A percentile compares a stretch with the other conserved stretches of the same genome.
Evolutionary conservation across 2,888 invertebrate species (phyloP).

Genomic region (Chrysotoxum bicinctum): DNA sequence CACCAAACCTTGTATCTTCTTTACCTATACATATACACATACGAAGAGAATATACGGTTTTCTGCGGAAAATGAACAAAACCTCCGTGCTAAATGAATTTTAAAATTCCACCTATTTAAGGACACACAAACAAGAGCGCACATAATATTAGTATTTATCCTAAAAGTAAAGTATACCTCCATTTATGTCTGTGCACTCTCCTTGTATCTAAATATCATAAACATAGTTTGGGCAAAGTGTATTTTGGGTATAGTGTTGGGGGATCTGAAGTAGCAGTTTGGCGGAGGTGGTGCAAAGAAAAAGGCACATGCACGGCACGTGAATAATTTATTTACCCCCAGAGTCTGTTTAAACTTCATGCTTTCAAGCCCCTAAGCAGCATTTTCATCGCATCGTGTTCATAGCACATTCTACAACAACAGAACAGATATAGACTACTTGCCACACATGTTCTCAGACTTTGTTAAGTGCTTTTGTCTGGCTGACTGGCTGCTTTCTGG

Average conservation of each 20-base stretch:
- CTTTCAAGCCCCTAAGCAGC: conserved; percentile 36
- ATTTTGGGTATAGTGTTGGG: neutral
- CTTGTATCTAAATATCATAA: neutral
- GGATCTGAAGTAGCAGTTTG: conserved; percentile 23
- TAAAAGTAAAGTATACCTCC: conserved; percentile 17
- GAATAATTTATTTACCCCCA: conserved; percentile 62
- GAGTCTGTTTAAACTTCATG: conserved; percentile 62
- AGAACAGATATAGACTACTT: conserved; percentile 13
- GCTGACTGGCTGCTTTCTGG: conserved; percentile 54
- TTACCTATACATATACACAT: neutral
- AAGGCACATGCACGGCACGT: conserved; percentile 55
- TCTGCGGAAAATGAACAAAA: conserved; percentile 50
- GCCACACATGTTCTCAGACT: conserved; percentile 68
- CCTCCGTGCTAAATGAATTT: conserved; percentile 56
- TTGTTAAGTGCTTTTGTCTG: conserved; percentile 71
- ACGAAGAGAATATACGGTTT: conserved; percentile 18
- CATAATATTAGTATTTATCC: conserved; percentile 14
- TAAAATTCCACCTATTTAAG: conserved; percentile 61
- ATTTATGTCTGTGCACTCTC: neutral
- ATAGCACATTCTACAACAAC: neutral
- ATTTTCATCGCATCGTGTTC: conserved; percentile 39
- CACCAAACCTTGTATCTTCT: neutral
- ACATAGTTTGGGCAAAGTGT: conserved; percentile 41
- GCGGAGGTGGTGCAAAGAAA: conserved; percentile 32
- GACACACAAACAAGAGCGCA: conserved; percentile 37